A percentile compares a stretch with the other conserved stretches of the same genome.
phyloP scores from a whole-genome alignment of 2,113 vertebrate genomes.

The Festucalex cinctus region DNA sequence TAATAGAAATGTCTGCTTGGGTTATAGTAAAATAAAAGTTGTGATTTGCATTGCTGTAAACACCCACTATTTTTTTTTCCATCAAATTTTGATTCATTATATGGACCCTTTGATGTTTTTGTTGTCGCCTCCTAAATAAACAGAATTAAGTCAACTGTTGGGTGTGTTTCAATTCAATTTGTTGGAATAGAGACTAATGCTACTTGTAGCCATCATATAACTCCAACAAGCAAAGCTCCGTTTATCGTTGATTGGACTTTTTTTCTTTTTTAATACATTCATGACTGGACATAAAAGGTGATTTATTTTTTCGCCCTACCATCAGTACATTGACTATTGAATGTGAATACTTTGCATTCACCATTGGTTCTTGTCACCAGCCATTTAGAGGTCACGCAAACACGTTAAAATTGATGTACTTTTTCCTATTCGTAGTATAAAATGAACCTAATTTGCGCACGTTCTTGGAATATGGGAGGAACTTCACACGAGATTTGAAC shows the following conservation, averaged over 20 bases:
- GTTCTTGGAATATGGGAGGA: neutral
- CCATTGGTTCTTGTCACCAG: too few species aligned
- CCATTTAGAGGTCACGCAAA: too few species aligned
- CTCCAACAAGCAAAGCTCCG: neutral
- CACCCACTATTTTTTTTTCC: too few species aligned
- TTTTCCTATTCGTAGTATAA: too few species aligned
- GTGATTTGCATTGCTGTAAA: constrained; percentile 4
- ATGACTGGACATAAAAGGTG: too few species aligned
- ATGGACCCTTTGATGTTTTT: neutral
- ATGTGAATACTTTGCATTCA: too few species aligned
- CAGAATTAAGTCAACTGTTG: neutral
- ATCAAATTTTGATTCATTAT: neutral
- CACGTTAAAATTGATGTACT: too few species aligned
- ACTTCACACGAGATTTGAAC: neutral
- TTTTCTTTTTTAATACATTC: too few species aligned
- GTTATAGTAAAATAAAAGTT: neutral
- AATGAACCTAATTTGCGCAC: too few species aligned
- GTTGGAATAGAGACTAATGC: neutral
- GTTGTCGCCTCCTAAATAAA: constrained; percentile 8
- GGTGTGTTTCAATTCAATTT: neutral
- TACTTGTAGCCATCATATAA: neutral
- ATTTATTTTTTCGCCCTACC: too few species aligned
- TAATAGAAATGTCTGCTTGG: neutral
- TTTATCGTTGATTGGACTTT: too few species aligned
- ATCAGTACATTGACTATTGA: too few species aligned